Evolutionary conservation across 2,797 vertebrate genomes (phyloP), one percentile per base, ranked within the genome.

Genomic region (Schizopygopsis malacanthus): DNA sequence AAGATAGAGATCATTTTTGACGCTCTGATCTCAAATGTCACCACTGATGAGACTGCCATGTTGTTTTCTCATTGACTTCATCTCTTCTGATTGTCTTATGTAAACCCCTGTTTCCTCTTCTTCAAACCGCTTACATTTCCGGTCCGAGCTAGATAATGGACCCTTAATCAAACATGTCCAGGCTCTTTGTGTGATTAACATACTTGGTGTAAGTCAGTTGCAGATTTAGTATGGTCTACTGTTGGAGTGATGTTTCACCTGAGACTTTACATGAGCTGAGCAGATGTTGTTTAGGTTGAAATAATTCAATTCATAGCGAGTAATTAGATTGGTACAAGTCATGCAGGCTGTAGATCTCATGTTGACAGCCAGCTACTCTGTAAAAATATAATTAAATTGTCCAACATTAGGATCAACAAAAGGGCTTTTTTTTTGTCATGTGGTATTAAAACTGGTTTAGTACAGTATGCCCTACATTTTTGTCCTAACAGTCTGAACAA

Each of bases 21-120:
- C 28, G 71, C 76, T 61, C 73, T 56, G 41, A 25, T 79, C 70
- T 87, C 82, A 50, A 22, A 83, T 89, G 87, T 88, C 80, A 73
- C 50, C 11, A 7, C 79, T 86, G 73, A 85, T 85, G 80, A 61
- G 70, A 89, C 85, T 83, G 84, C 71, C 85, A 85, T 59, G 80
- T 59, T 77, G 54, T 82, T 86, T 76, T 73, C 72, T 52, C 18
- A 39, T 87, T n/a, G 76, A 81, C 79, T 87, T 59, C 56, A 33
- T 85, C 79, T 63, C 43, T 87, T 25, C 78, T 70, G 76, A 56
- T 79, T 59, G 69, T 56, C 61, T 56, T 52, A 89, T 82, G 79
- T 81, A 87, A 87, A 52, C 50, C 12, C 71, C 41, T 47, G 13
- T 84, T 86, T 87, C 81, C 73, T 86, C 52, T 47, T 50, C 79